phyloP scores from a whole-genome alignment of 2,888 invertebrate genomes.

The Eudemis profundana region DNA sequence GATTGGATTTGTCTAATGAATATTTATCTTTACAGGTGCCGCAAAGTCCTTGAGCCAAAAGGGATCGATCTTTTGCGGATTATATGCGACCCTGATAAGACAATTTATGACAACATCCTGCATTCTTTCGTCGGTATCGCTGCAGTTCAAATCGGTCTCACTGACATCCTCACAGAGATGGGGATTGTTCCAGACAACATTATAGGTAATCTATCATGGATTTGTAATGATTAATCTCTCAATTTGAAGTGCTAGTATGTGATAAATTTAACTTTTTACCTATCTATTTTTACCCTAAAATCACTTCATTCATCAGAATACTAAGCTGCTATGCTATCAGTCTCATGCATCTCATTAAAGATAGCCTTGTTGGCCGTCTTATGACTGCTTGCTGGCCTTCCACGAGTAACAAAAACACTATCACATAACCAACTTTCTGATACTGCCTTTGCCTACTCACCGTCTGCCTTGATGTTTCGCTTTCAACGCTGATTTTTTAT shows the following conservation, averaged over 20 bases:
- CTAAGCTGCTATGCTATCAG: too few species aligned
- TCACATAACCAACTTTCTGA: too few species aligned
- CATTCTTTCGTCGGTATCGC: constrained; percentile 91
- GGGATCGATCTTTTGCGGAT: constrained; percentile 87
- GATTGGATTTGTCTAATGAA: background rate
- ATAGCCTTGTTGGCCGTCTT: too few species aligned
- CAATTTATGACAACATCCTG: constrained; percentile 87
- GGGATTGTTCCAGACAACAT: constrained; percentile 90
- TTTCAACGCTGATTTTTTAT: constrained; percentile 1
- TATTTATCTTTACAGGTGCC: constrained; percentile 66
- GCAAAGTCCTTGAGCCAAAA: constrained; percentile 83
- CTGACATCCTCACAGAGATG: constrained; percentile 86
- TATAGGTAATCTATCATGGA: constrained; percentile 87
- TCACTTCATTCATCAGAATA: too few species aligned
- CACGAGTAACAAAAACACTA: too few species aligned
- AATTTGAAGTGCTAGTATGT: too few species aligned
- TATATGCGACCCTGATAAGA: constrained; percentile 86
- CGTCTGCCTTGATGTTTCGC: background rate
- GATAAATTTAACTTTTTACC: too few species aligned
- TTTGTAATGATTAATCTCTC: too few species aligned
- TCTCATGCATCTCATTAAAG: too few species aligned
- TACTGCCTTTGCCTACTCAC: background rate
- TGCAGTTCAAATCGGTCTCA: constrained; percentile 87
- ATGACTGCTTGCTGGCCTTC: too few species aligned
- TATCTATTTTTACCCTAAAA: too few species aligned